Base-by-base conservation (phyloP, 2,113 vertebrate genomes). In the Lontra canadensis region DNA sequence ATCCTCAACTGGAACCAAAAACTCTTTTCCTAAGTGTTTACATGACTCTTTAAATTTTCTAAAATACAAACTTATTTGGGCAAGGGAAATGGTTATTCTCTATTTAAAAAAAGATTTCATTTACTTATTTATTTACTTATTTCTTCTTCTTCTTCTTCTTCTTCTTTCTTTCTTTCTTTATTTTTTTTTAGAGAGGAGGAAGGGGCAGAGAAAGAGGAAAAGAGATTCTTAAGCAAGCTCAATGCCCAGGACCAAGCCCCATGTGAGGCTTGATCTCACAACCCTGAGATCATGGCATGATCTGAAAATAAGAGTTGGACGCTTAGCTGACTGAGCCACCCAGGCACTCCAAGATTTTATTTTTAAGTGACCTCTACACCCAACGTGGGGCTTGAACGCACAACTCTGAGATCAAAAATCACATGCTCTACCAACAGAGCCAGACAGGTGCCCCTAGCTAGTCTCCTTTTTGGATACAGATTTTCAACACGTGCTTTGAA, bases 21-120 rank as follows among this genome's bases (percentile, higher is more conserved):
- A 87, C 67, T 79, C 26, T 11, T 96, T 84, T 88, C 89, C 82
- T 96, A 82, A 92, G 86, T 74, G 76, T 94, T 82, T 91, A 49
- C 71, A 55, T 82, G 42, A 49, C 15, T 74, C 42, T 57, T 84
- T 80, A 93, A 57, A 79, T 71, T 81, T 88, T 89, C 73, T 95
- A 82, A 96, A 94, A 71, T 79, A 67, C 11, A 94, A 34, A 2
- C 25, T 76, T 71, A 52, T 65, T 39, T 85, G 29, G 87, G n/a
- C 59, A 93, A 67, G 4, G 42, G 34, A 88, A 96, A 83, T 61
- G 29, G 20, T 65, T 59, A 59, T 82, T 95, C 39, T 89, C 57
- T 17, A 29, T 74, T 21, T 73, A 1, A 9, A 76, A n/a, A 76
- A 44, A 47, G 5, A 26, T 44, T 69, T 69, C 13, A n/a, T n/a